Evolutionary conservation across 2,113 vertebrate genomes (phyloP).

Genomic region (Myrmecobius fasciatus): DNA sequence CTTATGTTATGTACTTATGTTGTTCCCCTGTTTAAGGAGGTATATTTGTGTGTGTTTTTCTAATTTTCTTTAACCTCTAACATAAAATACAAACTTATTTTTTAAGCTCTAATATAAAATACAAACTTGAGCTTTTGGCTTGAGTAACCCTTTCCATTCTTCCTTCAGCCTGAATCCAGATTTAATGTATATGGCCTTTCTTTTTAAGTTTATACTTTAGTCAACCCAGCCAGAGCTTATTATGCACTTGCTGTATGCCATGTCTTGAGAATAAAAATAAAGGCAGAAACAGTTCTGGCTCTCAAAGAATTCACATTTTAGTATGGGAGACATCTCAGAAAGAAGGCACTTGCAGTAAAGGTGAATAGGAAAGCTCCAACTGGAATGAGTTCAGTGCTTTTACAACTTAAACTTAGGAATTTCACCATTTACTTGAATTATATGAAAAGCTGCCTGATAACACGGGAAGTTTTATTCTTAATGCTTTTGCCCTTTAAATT

Average conservation of each 20-base stretch:
- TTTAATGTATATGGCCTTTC: not conserved
- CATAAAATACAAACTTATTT: not conserved
- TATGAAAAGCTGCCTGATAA: constrained; percentile 78
- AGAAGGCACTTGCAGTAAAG: not conserved
- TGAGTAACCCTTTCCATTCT: not conserved
- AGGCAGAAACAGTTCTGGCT: not conserved
- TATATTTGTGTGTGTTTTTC: not conserved
- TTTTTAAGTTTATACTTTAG: not conserved
- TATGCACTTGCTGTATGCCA: not conserved
- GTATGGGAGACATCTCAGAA: not conserved
- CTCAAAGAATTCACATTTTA: not conserved
- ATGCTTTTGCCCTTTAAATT: constrained; percentile 66
- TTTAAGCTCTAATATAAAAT: not conserved
- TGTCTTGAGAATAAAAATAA: not conserved
- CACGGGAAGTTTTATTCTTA: constrained; percentile 74
- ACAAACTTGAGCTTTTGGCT: not conserved
- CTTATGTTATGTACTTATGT: not conserved
- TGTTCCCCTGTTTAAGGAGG: not conserved
- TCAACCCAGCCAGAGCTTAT: not conserved
- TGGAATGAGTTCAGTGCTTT: constrained; percentile 74
- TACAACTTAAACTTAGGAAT: constrained; percentile 77
- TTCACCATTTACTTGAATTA: constrained; percentile 76
- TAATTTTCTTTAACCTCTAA: not conserved
- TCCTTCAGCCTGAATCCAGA: not conserved
- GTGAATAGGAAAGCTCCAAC: not conserved